A percentile compares a stretch with the other conserved stretches of the same genome.
Evolutionary conservation across 2,113 vertebrate species (phyloP).

Genomic region (Cheilinus undulatus): DNA sequence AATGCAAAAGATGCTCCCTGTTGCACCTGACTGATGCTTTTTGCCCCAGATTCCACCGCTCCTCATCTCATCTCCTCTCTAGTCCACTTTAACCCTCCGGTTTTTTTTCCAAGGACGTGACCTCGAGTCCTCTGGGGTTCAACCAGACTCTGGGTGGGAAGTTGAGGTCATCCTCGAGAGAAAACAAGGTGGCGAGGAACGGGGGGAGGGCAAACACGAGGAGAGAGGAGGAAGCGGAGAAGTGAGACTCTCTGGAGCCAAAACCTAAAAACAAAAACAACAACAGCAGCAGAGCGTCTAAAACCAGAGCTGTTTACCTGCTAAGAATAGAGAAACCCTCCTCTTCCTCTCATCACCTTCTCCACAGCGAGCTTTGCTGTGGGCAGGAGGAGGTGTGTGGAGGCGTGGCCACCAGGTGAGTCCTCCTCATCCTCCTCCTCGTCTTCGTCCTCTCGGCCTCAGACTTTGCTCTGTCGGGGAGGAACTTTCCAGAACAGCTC

Average conservation of each 20-base stretch:
- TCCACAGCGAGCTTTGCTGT: conserved; percentile 39
- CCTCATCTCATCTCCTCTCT: neutral
- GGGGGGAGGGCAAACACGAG: conserved; percentile 52
- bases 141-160: conserved; percentile 30
- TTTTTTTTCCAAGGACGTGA: conserved; percentile 2
- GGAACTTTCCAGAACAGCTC: conserved; percentile 40
- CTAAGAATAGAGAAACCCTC: conserved; percentile 73
- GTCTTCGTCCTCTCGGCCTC: neutral
- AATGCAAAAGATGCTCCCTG: no score
- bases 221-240: conserved; percentile 26
- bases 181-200: conserved; percentile 21
- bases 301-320: conserved; percentile 72
- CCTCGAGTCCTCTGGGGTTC: conserved; percentile 2
- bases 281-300: conserved; percentile 51
- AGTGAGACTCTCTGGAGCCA: conserved; percentile 68
- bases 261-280: conserved; percentile 36
- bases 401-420: conserved; percentile 63
- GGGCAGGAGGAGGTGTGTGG: neutral
- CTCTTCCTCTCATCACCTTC: conserved; percentile 20
- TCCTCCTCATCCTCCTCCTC: neutral
- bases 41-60: no score
- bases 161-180: conserved; percentile 52
- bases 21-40: no score
- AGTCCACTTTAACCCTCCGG: neutral
- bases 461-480: conserved; percentile 63